Evolutionary conservation across 2,888 invertebrate genomes (phyloP), one percentile per base, ranked within the genome.

Genomic region (Zygothrica quintamaculata): DNA sequence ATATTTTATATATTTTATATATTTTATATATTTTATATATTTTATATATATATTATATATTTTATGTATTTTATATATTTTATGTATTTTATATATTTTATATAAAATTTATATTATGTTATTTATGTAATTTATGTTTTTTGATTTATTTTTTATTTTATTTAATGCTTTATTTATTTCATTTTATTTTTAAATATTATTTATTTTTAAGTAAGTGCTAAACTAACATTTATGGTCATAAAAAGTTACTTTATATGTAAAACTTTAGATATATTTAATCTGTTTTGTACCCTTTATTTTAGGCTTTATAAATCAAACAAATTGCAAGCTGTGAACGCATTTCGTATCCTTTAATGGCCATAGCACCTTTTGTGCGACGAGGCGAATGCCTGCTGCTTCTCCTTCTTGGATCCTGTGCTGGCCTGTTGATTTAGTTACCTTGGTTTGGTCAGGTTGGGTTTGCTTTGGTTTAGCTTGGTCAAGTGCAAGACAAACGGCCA

Each of bases 401-500:
- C 11, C 39, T 9, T 11, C 26, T 22, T 31, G 25, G 18, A 12
- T 16, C n/a, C 11, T 22, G 22, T 37, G 13, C 11, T 36, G 44
- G 48, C 69, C 69, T 68, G 74, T 68, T 72, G 74, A 72, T 72
- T 73, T 74, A 74, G 65, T 26, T 69, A 55, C 37, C 31, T 50
- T 43, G 58, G 44, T 9, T 43, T 26, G 50, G 13, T 33, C 29
- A 66, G 79, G 82, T 70, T 82, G 71, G 73, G 81, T 79, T n/a
- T 69, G 59, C 37, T 34, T 50, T 43, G 58, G 44, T 9, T 43
- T 26, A 44, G 13, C 29, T 25, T 69, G 79, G 82, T 70, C 85
- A 74, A 75, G 81, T 79, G 78, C 72, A 79, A 81, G 84, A 79
- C 78, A 79, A 79, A 79, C 81, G 84, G 84, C 61, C 78, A 65